Evolutionary conservation across 1,140 invertebrate species (phyloP).

Genomic region (Aphaenogaster ashmeadi): DNA sequence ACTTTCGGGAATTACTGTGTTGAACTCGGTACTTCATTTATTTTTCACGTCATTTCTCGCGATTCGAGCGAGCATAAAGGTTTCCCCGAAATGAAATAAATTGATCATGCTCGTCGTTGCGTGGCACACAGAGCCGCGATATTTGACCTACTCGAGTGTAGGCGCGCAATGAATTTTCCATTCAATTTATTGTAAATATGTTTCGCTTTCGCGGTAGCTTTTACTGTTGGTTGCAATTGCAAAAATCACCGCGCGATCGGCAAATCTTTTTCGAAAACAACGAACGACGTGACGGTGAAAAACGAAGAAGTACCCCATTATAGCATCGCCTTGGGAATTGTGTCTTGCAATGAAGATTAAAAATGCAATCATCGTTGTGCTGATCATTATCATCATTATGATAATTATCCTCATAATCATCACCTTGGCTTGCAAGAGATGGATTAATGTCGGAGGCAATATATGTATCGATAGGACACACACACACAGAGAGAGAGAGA

Average conservation of each 20-base stretch:
- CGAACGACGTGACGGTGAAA: constrained; percentile 58
- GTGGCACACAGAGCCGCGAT: not conserved
- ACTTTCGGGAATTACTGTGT: constrained; percentile 76
- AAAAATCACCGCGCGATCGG: not conserved
- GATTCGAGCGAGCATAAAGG: not conserved
- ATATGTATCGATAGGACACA: constrained; percentile 70
- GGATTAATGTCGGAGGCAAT: constrained; percentile 70
- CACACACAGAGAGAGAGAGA: constrained; percentile 68
- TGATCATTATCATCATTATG: constrained; percentile 77
- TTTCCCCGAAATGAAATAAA: not conserved
- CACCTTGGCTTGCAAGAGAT: constrained; percentile 64
- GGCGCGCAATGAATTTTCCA: constrained; percentile 6
- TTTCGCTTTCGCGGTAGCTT: not conserved
- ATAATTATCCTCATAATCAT: constrained; percentile 64
- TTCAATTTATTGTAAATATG: not conserved
- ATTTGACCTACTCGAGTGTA: not conserved
- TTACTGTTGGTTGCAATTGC: not conserved
- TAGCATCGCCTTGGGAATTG: constrained; percentile 53
- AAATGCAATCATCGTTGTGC: constrained; percentile 79
- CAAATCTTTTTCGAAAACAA: not conserved
- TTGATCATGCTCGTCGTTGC: constrained; percentile 20
- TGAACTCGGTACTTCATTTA: constrained; percentile 80
- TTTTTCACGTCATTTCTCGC: constrained; percentile 75
- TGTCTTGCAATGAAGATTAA: constrained; percentile 66
- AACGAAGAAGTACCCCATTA: constrained; percentile 61